Conservation (phyloP, 2,797 vertebrate species). For the Argentina silus region DNA sequence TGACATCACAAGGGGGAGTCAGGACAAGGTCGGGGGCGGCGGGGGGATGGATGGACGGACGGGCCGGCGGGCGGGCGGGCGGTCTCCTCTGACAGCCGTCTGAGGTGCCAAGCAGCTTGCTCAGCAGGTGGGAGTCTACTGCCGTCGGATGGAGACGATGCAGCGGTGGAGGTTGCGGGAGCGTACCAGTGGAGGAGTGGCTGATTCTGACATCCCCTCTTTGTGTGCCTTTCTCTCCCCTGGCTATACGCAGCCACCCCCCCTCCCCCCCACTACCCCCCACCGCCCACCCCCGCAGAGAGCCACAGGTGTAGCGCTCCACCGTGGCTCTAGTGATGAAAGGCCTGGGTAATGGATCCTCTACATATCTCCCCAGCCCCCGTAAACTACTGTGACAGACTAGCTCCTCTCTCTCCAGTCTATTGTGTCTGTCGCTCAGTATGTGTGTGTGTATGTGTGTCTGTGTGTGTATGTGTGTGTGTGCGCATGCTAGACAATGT, state of each 20-base stretch:
- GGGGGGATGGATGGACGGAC: neutral
- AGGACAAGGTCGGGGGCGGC: constrained; percentile 10
- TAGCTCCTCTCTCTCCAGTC: constrained; percentile 41
- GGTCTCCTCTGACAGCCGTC: constrained; percentile 42
- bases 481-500: neutral
- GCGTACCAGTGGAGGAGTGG: constrained; percentile 56
- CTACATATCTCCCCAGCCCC: constrained; percentile 42
- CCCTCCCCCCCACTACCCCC: neutral
- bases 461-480: constrained; percentile 18
- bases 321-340: constrained; percentile 60
- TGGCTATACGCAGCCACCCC: too few species aligned
- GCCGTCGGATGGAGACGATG: constrained; percentile 47
- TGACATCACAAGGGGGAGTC: neutral
- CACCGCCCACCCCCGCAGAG: constrained; percentile 30
- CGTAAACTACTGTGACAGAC: constrained; percentile 71
- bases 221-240: constrained; percentile 43
- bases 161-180: constrained; percentile 40
- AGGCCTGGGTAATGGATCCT: constrained; percentile 70
- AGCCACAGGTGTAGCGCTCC: constrained; percentile 60
- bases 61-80: neutral
- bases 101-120: constrained; percentile 55
- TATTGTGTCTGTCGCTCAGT: constrained; percentile 55
- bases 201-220: constrained; percentile 60
- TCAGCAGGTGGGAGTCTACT: constrained; percentile 56
- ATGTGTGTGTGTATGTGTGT: constrained; percentile 23